Evolutionary conservation across 2,888 invertebrate species (phyloP).

Genomic region (Seira sanloemensis): DNA sequence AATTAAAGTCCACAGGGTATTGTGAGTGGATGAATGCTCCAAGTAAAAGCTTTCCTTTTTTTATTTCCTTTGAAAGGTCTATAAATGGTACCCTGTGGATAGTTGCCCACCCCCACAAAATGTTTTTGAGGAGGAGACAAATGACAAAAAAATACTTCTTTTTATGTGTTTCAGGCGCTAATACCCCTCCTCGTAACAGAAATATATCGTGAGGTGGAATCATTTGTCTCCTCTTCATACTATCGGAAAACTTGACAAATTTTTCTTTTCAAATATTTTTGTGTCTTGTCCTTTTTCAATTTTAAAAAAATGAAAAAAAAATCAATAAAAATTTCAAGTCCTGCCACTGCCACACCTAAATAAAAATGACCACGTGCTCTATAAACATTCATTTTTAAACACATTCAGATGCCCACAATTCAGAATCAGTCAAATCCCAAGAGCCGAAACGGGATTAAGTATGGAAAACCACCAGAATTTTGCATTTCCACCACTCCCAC

Average conservation of each 20-base stretch:
- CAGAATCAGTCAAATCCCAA: neutral
- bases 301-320: no score
- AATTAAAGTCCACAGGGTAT: conserved; percentile 35
- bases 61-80: neutral
- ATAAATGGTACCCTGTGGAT: conserved; percentile 43
- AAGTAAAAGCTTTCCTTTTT: neutral
- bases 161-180: conserved; percentile 68
- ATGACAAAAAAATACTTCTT: conserved; percentile 43
- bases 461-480: neutral
- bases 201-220: conserved; percentile 71
- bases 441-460: neutral
- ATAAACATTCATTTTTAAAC: no score
- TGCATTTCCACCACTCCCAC: neutral
- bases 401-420: neutral
- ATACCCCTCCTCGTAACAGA: conserved; percentile 66
- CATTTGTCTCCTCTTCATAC: conserved; percentile 70
- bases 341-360: neutral
- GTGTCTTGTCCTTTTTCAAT: neutral
- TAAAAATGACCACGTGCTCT: no score
- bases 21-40: neutral
- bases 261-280: conserved; percentile 12
- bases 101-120: neutral
- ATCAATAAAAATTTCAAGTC: conserved; percentile 25
- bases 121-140: conserved; percentile 53
- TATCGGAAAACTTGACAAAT: conserved; percentile 15